Percentiles rank a stretch among this genome's conserved stretches.
Conservation (phyloP, 2,888 invertebrate genomes). For the Lapara coniferarum region DNA sequence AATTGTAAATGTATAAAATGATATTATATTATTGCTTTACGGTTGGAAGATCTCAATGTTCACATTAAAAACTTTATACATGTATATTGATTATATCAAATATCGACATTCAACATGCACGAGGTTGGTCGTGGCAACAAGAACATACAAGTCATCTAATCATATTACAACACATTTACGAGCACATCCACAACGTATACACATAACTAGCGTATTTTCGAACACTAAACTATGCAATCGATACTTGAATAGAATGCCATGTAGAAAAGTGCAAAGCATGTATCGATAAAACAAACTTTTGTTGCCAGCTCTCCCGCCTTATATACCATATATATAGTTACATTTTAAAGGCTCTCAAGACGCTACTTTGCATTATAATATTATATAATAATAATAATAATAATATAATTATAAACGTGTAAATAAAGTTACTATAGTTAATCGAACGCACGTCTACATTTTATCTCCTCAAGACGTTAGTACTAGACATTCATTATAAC, state of each 20-base stretch:
- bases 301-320: slow-evolving; percentile 65
- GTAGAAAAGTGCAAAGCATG: slow-evolving; percentile 23
- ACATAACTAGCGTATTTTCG: slow-evolving; percentile 30
- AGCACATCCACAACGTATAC: slow-evolving; percentile 29
- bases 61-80: slow-evolving; percentile 21
- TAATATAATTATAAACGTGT: slow-evolving; percentile 70
- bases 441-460: slow-evolving; percentile 68
- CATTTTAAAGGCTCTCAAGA: slow-evolving; percentile 73
- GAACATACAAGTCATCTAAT: slow-evolving; percentile 16
- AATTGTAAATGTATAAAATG: slow-evolving; percentile 56
- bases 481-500: slow-evolving; percentile 70
- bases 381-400: slow-evolving; percentile 63
- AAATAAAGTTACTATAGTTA: slow-evolving; percentile 81
- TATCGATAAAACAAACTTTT: slow-evolving; percentile 36
- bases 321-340: slow-evolving; percentile 59
- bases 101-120: slow-evolving; percentile 10
- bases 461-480: slow-evolving; percentile 63
- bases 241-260: neutral
- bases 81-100: slow-evolving; percentile 20
- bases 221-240: slow-evolving; percentile 27
- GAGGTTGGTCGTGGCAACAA: neutral
- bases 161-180: slow-evolving; percentile 26
- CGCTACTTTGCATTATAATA: slow-evolving; percentile 76
- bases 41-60: slow-evolving; percentile 59
- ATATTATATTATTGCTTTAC: slow-evolving; percentile 74